These are phyloP conservation scores for Agrotis ipsilon DNA, from an alignment of 2,888 invertebrate species.

Conservation along the genomic window DNA sequence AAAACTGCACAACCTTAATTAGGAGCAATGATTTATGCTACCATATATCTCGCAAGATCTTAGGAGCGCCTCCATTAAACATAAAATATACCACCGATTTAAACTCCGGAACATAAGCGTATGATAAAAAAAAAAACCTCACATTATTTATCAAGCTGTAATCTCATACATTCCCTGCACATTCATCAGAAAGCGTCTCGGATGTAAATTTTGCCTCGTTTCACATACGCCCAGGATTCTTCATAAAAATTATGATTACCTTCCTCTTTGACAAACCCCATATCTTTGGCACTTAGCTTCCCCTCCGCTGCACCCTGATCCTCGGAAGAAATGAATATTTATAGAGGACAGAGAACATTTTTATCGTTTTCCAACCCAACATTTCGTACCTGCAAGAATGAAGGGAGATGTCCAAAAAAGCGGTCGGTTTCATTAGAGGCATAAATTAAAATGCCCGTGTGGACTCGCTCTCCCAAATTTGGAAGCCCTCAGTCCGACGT, in stretches of 20 bases:
- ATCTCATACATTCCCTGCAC: conserved; percentile 66
- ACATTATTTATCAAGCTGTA: conserved; percentile 70
- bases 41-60: conserved; percentile 57
- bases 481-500: conserved; percentile 69
- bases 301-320: conserved; percentile 65
- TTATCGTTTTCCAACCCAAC: conserved; percentile 79
- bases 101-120: conserved; percentile 61
- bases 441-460: conserved; percentile 85
- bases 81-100: conserved; percentile 65
- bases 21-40: conserved; percentile 49
- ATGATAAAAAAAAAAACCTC: conserved; percentile 65
- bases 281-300: conserved; percentile 82
- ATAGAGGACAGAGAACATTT: conserved; percentile 80
- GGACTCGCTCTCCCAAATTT: conserved; percentile 76
- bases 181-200: conserved; percentile 67
- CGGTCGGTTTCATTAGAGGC: conserved; percentile 84
- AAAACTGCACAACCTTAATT: conserved; percentile 48
- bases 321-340: conserved; percentile 85
- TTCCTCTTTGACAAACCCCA: conserved; percentile 82
- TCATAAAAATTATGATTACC: conserved; percentile 87
- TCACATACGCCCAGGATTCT: conserved; percentile 67
- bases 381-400: conserved; percentile 80
- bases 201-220: conserved; percentile 70
- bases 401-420: conserved; percentile 77
- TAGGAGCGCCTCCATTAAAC: conserved; percentile 57